These are phyloP conservation scores for Eidolon helvum DNA, from an alignment of 2,113 vertebrate species.

Conservation along the genomic window DNA sequence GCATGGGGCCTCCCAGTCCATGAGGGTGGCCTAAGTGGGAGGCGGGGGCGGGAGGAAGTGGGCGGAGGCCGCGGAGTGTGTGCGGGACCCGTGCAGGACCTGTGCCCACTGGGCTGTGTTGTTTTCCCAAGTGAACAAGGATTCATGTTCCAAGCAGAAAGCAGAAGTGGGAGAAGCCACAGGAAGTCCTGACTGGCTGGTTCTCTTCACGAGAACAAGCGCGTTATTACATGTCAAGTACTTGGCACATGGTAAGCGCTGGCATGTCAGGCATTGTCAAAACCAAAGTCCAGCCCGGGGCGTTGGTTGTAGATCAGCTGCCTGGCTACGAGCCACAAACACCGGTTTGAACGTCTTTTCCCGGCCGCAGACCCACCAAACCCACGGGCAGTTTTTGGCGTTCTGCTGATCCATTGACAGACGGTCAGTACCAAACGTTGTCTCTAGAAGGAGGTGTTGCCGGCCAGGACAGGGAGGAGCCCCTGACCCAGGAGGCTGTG, in stretches of 20 bases:
- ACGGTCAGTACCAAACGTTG: rapidly evolving
- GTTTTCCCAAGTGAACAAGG: background rate
- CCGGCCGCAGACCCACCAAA: background rate
- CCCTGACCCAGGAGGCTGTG: rapidly evolving
- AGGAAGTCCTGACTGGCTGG: background rate
- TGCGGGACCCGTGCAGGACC: background rate
- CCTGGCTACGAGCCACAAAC: rapidly evolving
- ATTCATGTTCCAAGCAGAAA: background rate
- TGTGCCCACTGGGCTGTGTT: rapidly evolving
- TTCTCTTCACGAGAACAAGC: rapidly evolving
- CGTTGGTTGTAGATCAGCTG: rapidly evolving
- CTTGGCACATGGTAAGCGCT: too few species aligned
- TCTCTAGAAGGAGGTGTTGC: background rate
- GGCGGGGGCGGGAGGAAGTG: rapidly evolving
- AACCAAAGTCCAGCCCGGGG: background rate
- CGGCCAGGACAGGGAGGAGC: background rate
- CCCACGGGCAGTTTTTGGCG: rapidly evolving
- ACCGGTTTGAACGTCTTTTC: background rate
- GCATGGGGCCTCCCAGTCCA: background rate
- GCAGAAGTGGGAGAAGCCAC: background rate
- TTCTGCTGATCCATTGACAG: background rate
- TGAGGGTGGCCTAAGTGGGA: rapidly evolving
- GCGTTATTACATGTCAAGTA: rapidly evolving
- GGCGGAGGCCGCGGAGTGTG: background rate
- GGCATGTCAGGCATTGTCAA: rapidly evolving